phyloP scores from a whole-genome alignment of 2,113 vertebrate genomes.

The Craseonycteris thonglongyai region DNA sequence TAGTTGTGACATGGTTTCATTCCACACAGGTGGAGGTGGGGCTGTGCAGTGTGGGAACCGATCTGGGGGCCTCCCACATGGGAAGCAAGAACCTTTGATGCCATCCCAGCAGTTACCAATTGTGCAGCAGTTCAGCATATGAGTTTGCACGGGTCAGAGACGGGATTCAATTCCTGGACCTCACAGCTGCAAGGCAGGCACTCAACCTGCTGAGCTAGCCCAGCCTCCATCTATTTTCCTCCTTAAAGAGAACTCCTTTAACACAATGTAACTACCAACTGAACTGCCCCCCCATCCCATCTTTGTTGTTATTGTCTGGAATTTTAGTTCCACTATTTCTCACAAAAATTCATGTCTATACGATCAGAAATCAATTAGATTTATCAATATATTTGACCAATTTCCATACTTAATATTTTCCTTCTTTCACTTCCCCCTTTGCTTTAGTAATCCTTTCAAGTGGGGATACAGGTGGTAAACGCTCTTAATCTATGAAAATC shows the following conservation, averaged over 20 bases:
- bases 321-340: background rate
- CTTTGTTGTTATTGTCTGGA: background rate
- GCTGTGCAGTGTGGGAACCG: no score
- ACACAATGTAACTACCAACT: background rate
- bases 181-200: no score
- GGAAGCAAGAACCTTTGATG: no score
- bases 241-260: background rate
- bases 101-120: no score
- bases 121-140: no score
- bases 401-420: background rate
- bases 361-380: background rate
- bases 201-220: no score
- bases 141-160: no score
- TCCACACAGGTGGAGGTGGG: no score
- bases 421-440: background rate
- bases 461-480: background rate
- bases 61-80: no score
- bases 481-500: background rate
- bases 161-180: no score
- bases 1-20: no score
- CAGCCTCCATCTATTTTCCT: conserved; percentile 15
- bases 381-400: background rate
- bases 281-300: background rate
- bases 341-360: background rate
- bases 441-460: background rate